Evolutionary conservation across 2,888 invertebrate genomes (phyloP).

Genomic region (Xestia rhomboidea): DNA sequence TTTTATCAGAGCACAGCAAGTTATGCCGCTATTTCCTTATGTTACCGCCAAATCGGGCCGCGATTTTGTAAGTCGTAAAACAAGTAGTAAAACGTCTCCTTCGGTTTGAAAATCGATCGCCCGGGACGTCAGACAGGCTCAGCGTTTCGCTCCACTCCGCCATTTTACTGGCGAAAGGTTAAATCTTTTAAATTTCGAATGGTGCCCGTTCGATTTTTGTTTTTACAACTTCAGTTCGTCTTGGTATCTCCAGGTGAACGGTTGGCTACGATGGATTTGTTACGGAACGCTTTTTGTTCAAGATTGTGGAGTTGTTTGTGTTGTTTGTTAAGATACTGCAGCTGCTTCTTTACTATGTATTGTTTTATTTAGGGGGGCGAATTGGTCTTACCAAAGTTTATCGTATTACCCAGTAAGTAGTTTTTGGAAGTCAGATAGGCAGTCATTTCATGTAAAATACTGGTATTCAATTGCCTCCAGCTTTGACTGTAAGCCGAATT

Average conservation of each 20-base stretch:
- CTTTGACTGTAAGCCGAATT: neutral
- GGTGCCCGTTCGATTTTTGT: constrained; percentile 67
- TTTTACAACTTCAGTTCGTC: constrained; percentile 68
- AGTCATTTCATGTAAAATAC: neutral
- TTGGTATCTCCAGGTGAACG: constrained; percentile 61
- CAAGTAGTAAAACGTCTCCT: constrained; percentile 81
- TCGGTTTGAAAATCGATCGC: constrained; percentile 81
- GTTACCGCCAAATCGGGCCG: constrained; percentile 75
- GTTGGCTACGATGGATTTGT: constrained; percentile 40
- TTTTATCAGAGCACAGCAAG: constrained; percentile 76
- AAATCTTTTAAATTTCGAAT: constrained; percentile 82
- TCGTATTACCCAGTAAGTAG: neutral
- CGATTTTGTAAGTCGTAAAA: constrained; percentile 82
- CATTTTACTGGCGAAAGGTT: constrained; percentile 75
- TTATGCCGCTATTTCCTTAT: constrained; percentile 69
- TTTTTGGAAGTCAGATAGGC: neutral
- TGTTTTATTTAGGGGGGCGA: neutral
- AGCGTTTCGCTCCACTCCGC: constrained; percentile 67
- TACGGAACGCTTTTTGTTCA: constrained; percentile 40
- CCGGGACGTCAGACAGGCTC: constrained; percentile 69
- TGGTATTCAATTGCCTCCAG: neutral
- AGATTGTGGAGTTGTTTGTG: constrained; percentile 22
- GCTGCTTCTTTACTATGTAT: neutral
- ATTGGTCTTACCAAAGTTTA: neutral
- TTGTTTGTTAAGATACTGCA: neutral